Base-by-base conservation (phyloP, 2,797 vertebrate genomes). In the Sardinella longiceps region DNA sequence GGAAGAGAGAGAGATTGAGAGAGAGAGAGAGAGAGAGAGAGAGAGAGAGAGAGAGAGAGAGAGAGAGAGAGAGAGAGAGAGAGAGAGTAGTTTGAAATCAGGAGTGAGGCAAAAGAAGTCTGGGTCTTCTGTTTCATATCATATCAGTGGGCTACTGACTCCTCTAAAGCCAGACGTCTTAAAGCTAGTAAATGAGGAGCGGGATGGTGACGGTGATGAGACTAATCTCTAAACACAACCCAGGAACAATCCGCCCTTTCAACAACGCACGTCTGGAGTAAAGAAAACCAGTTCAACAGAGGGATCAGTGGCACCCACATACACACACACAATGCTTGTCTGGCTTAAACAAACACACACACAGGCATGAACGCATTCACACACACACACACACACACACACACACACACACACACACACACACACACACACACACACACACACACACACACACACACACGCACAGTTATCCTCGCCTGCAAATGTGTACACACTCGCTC, bases 141-240 rank as follows among this genome's bases (percentile, higher is more conserved):
- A 53, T 60, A 66, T 30, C 25, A 30, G 60, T 12, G 60, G 60
- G 25, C 3, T 12, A 14, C 1, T 5, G 60, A 14, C 28, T 25
- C 56, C 28, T 70, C 14, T 15, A 70, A 33, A 33, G 63, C 28
- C 56, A 70, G 28, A 5, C 28, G 28, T 33, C 63, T 70, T 33
- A 84, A 58, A 87, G 33, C 80, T 25, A 12, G 48, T 83, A 50
- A 87, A 87, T 84, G 81, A 81, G 83, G 53, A 84, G 66, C 81
- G 83, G 81, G 53, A 86, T 82, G 77, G 84, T 66, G 53, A 86
- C 81, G 77, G 84, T 66, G 89, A 88, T 83, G 84, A 86, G 86
- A 81, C 81, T 80, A 86, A 88, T 90, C 86, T 83, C 43, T 82
- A 60, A 39, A 39, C 83, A 58, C 39, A 85, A 83, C 83, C 81